Evolutionary conservation across 2,113 vertebrate genomes (phyloP), one percentile per base, ranked within the genome.

Genomic region (Typhlomys cinereus): DNA sequence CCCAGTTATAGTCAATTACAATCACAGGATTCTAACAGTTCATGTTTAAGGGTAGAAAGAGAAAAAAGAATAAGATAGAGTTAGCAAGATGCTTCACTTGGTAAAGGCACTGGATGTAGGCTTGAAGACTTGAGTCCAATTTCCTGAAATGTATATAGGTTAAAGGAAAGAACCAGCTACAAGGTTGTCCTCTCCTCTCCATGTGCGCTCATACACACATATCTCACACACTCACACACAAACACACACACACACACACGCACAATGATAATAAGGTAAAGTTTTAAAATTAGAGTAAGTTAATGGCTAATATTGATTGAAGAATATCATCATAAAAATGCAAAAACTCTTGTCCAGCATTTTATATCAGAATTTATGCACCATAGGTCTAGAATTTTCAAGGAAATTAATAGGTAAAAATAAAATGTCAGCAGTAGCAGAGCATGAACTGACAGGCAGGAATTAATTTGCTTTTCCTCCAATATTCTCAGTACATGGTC

Each of bases 341-440:
- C 12, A 88, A 48, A 88, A 46, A 62, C 85, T 36, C 41, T 54
- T 74, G 41, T 36, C 2, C 7, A 41, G n/a, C 70, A 36, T 71
- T 85, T 88, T 78, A 85, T 80, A 52, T 69, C 36, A 83, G 74
- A 88, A 27, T 67, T 13, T 7, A 84, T 80, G 5, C 7, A 61
- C 31, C 15, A 23, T 62, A 87, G 46, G 0, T 88, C 46, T 48
- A 81, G 50, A 66, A 88, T 15, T 81, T 96, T 90, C 27, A 93
- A 96, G 61, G 13, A 92, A 94, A 62, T 74, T 95, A 94, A 41
- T 41, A 90, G 44, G 0, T 17, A 41, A n/a, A 85, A 91, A 0
- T 17, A 41, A n/a, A 85, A 91, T 52, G 78, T 96, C 20, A 75
- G 21, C 36, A 62, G 12, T 13, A 89, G 50, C 4, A 86, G 96